Percentiles rank a stretch among this genome's conserved stretches.
Evolutionary conservation across 1,140 invertebrate genomes (phyloP).

Genomic region (Orius laevigatus): DNA sequence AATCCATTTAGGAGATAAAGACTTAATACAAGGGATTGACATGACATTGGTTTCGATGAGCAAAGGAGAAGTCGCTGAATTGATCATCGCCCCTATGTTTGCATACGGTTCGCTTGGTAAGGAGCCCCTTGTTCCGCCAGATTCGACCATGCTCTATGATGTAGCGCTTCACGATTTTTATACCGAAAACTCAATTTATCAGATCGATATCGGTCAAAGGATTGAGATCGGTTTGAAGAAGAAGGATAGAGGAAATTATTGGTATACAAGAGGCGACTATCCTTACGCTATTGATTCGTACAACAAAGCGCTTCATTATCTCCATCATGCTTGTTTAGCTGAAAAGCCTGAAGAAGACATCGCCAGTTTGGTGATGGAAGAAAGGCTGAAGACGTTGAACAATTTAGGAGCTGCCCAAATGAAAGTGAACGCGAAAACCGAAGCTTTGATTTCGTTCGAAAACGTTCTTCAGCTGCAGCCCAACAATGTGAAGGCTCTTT

Average conservation of each 20-base stretch:
- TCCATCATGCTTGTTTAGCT: slow-evolving; percentile 36
- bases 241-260: slow-evolving; percentile 72
- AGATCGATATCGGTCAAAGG: slow-evolving; percentile 34
- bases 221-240: slow-evolving; percentile 50
- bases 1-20: slow-evolving; percentile 64
- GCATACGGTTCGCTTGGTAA: slow-evolving; percentile 52
- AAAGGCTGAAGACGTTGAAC: slow-evolving; percentile 67
- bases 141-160: slow-evolving; percentile 40
- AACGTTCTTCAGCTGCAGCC: slow-evolving; percentile 66
- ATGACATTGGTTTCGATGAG: slow-evolving; percentile 70
- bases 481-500: slow-evolving; percentile 75
- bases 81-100: slow-evolving; percentile 55
- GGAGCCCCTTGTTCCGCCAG: slow-evolving; percentile 43
- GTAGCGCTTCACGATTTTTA: slow-evolving; percentile 50
- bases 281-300: slow-evolving; percentile 69
- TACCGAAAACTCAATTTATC: slow-evolving; percentile 45
- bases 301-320: slow-evolving; percentile 59
- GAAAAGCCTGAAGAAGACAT: slow-evolving; percentile 21
- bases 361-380: slow-evolving; percentile 47
- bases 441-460: slow-evolving; percentile 62
- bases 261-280: slow-evolving; percentile 62
- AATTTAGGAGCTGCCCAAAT: slow-evolving; percentile 81
- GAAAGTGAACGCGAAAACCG: slow-evolving; percentile 64
- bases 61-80: slow-evolving; percentile 49
- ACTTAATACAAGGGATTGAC: slow-evolving; percentile 67